Base-by-base conservation (phyloP, 2,888 invertebrate genomes). In the Synanthedon tipuliformis region DNA sequence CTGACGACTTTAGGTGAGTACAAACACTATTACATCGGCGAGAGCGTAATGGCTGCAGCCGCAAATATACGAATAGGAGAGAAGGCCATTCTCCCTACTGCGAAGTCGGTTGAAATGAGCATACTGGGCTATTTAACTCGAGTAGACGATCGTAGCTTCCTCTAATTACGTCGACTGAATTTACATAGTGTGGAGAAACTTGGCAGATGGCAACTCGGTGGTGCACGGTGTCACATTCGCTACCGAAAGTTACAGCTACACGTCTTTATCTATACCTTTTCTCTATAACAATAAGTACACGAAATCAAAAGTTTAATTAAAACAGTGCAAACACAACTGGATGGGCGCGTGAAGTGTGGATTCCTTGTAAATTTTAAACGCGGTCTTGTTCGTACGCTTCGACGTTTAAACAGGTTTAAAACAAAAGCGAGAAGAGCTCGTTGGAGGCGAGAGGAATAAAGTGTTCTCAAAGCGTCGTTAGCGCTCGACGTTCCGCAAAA, bases 381-480 rank as follows among this genome's bases (percentile, higher is more conserved):
- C 56, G 65, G 71, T 68, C 74, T 65, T 66, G 69, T 74, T 71
- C 72, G 72, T 75, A 78, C 79, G 78, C 78, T 78, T 71, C 73
- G 72, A 68, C 75, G 75, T 78, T 80, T 73, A 81, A 81, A 81
- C 71, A 52, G 50, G 54, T 48, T 48, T 5, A 49, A 40, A 76
- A 78, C 75, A 77, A 75, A 73, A 77, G 74, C 66, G 71, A 70
- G 71, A 68, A 77, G 73, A 71, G 72, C 70, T 73, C 70, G 72
- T 72, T 73, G 65, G 68, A 72, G 68, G 69, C 68, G 73, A 79
- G 81, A 75, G 75, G 69, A 59, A 59, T 63, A 61, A 64, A 82
- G 84, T 65, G 77, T 64, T 71, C 79, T 83, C 68, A 69, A 78
- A 76, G 71, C 70, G 66, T 75, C 75, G 78, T 73, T 71, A 73